These are phyloP conservation scores for Numenius phaeopus DNA, from an alignment of 2,797 vertebrate species.

Conservation along the genomic window DNA sequence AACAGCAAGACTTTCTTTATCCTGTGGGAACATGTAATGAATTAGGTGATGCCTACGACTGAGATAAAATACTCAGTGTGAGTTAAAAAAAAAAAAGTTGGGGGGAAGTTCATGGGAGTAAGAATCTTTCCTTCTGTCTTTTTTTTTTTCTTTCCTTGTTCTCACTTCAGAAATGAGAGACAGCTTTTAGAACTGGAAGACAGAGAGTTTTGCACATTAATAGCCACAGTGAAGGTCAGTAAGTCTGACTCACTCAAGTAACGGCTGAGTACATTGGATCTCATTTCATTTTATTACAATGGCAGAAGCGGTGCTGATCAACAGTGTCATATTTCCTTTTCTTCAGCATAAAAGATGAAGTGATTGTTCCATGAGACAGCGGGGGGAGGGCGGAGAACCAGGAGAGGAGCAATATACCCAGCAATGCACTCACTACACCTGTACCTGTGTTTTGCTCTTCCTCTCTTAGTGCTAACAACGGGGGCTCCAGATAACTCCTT, in stretches of 20 bases:
- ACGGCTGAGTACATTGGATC: constrained; percentile 46
- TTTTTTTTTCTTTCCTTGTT: constrained; percentile 9
- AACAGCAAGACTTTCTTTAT: not conserved
- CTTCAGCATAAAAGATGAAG: constrained; percentile 41
- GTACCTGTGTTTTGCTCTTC: not conserved
- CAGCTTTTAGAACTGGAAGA: constrained; percentile 35
- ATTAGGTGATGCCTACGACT: not conserved
- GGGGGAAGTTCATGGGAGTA: not conserved
- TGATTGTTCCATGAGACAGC: not conserved
- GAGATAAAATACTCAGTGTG: not conserved
- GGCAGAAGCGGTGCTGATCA: constrained; percentile 50
- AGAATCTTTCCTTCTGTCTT: not conserved
- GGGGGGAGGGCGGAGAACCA: not conserved
- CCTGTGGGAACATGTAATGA: not conserved
- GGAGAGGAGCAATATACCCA: not conserved
- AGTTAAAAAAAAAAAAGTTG: not conserved
- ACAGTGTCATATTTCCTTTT: constrained; percentile 59
- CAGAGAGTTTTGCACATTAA: constrained; percentile 54
- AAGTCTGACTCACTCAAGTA: constrained; percentile 55
- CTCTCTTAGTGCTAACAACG: not conserved
- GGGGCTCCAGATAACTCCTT: not conserved
- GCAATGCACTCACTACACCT: not conserved
- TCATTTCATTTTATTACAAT: constrained; percentile 74
- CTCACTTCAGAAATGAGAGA: constrained; percentile 52
- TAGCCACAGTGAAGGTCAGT: constrained; percentile 69